phyloP scores from a whole-genome alignment of 2,113 vertebrate genomes.

The Catharus fuscescens region DNA sequence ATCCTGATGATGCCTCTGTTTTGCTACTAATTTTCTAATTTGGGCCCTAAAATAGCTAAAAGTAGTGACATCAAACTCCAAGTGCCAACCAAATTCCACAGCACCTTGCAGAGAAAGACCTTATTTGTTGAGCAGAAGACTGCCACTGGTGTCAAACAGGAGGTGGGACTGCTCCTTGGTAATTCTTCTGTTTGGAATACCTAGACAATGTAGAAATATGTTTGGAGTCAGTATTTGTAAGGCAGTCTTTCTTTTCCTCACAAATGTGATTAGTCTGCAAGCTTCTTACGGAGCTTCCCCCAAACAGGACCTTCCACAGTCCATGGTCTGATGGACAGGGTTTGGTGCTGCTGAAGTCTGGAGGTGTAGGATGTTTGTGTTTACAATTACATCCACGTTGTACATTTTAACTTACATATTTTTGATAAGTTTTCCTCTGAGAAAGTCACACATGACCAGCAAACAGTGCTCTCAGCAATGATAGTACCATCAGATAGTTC shows the following conservation, averaged over 20 bases:
- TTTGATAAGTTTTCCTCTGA: neutral
- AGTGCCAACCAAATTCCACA: neutral
- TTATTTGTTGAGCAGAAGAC: neutral
- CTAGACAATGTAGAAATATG: neutral
- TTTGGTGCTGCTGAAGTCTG: neutral
- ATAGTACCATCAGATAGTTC: neutral
- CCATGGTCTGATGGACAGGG: neutral
- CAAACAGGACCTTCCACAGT: neutral
- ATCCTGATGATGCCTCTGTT: neutral
- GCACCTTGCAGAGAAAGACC: neutral
- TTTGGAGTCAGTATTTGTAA: neutral
- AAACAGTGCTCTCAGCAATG: neutral
- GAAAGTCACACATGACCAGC: neutral
- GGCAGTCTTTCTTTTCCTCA: neutral
- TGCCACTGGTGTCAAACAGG: neutral
- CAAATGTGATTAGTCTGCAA: neutral
- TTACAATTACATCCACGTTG: neutral
- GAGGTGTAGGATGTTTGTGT: neutral
- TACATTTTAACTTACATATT: neutral
- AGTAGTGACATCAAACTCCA: neutral
- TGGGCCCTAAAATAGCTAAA: neutral
- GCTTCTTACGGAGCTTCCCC: neutral
- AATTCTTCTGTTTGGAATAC: neutral
- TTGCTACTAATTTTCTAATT: neutral
- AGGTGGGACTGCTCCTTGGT: neutral